Percentiles rank a stretch among this genome's conserved stretches.
These are phyloP conservation scores for Tetranychus urticae DNA, from an alignment of 1,140 invertebrate species.

Conservation along the genomic window DNA sequence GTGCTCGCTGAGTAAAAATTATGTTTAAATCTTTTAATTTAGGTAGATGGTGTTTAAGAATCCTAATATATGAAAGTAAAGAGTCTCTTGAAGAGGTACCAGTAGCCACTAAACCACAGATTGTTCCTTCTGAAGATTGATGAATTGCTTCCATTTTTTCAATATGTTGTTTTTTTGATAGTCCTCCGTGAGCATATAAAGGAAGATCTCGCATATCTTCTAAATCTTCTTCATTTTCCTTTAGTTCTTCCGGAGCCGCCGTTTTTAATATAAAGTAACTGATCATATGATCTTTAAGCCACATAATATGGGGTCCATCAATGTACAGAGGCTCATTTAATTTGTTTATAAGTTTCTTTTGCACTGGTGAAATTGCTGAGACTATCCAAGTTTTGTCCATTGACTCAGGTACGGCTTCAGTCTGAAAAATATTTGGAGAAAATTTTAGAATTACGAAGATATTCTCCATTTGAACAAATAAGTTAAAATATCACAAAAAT, in stretches of 20 bases:
- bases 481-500: neutral
- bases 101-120: conserved; percentile 61
- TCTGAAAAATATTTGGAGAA: conserved; percentile 5
- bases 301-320: conserved; percentile 63
- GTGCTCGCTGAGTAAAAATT: no score
- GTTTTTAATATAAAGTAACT: conserved; percentile 58
- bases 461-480: neutral
- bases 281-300: conserved; percentile 42
- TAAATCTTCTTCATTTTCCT: conserved; percentile 21
- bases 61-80: conserved; percentile 68
- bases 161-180: conserved; percentile 14
- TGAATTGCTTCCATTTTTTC: conserved; percentile 35
- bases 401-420: conserved; percentile 36
- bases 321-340: conserved; percentile 52
- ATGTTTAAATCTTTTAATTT: neutral
- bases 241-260: conserved; percentile 16
- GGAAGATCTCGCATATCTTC: conserved; percentile 15
- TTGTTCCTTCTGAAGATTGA: conserved; percentile 76
- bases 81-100: conserved; percentile 52
- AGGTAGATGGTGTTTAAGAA: conserved; percentile 33
- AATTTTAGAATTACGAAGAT: neutral
- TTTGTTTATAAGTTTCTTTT: conserved; percentile 42
- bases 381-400: conserved; percentile 83
- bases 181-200: conserved; percentile 16
- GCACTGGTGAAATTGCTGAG: conserved; percentile 53